These are phyloP conservation scores for Nebria salina DNA, from an alignment of 2,888 invertebrate species.

Conservation along the genomic window DNA sequence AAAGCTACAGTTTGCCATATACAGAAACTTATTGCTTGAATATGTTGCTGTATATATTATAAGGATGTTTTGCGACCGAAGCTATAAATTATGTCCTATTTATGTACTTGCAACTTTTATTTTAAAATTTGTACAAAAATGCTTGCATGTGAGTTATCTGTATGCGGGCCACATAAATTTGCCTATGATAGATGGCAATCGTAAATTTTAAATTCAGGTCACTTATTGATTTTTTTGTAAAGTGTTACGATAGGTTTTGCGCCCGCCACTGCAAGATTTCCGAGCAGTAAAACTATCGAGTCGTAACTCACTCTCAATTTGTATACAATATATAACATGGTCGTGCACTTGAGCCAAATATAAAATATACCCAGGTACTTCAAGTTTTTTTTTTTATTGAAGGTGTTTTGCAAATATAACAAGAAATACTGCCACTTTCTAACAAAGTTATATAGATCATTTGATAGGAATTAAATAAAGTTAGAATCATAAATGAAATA, in stretches of 20 bases:
- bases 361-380: background rate
- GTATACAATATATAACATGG: background rate
- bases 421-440: background rate
- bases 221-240: slow-evolving; percentile 35
- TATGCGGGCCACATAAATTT: slow-evolving; percentile 25
- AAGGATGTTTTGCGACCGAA: background rate
- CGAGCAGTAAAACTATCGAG: background rate
- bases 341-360: background rate
- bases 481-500: no score
- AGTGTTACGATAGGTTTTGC: slow-evolving; percentile 14
- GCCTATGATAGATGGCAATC: slow-evolving; percentile 25
- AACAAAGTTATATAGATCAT: no score
- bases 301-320: background rate
- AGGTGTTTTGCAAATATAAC: background rate
- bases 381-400: background rate
- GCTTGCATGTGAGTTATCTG: slow-evolving; percentile 32
- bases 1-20: no score
- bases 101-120: slow-evolving; percentile 33
- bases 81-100: slow-evolving; percentile 32
- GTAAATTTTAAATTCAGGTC: slow-evolving; percentile 37
- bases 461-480: no score
- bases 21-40: no score
- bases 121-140: slow-evolving; percentile 40
- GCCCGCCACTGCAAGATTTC: background rate
- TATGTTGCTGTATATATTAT: no score